Conservation (phyloP, 2,888 invertebrate genomes). For the Stegophylla sp. region DNA sequence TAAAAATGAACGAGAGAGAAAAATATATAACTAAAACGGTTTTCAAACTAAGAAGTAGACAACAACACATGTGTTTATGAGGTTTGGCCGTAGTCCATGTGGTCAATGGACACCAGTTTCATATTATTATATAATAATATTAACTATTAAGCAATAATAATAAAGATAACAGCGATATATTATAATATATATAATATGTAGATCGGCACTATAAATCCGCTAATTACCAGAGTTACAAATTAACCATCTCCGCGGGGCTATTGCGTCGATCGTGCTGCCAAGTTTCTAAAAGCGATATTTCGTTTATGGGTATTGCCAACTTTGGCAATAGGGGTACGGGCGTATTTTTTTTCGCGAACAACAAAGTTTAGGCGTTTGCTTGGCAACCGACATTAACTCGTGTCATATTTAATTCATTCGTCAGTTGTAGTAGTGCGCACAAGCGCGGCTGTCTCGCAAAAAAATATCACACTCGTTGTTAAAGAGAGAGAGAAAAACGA, state of each 20-base stretch:
- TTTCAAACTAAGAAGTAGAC: slow-evolving; percentile 1
- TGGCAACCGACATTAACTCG: slow-evolving; percentile 2
- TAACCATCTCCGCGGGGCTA: slow-evolving; percentile 6
- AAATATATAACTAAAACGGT: not conserved
- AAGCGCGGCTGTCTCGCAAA: not conserved
- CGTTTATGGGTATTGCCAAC: slow-evolving; percentile 4
- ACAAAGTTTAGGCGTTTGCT: slow-evolving; percentile 4
- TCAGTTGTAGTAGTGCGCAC: not conserved
- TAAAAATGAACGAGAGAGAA: not conserved
- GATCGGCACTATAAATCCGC: slow-evolving; percentile 6
- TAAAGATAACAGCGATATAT: not conserved
- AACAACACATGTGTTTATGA: slow-evolving; percentile 8
- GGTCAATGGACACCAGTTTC: not conserved
- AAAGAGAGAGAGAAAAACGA: not conserved
- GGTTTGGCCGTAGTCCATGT: slow-evolving; percentile 30
- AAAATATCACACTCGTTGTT: slow-evolving; percentile 30
- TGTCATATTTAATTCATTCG: slow-evolving; percentile 32
- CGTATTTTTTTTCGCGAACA: slow-evolving; percentile 6
- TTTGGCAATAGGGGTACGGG: not conserved
- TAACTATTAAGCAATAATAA: slow-evolving; percentile 15
- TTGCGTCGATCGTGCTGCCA: slow-evolving; percentile 29
- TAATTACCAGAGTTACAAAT: slow-evolving; percentile 44
- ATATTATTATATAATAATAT: no score
- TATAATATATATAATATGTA: no score
- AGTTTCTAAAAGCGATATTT: slow-evolving; percentile 33